Conservation (phyloP, 2,797 vertebrate species). For the Eremophila alpestris region DNA sequence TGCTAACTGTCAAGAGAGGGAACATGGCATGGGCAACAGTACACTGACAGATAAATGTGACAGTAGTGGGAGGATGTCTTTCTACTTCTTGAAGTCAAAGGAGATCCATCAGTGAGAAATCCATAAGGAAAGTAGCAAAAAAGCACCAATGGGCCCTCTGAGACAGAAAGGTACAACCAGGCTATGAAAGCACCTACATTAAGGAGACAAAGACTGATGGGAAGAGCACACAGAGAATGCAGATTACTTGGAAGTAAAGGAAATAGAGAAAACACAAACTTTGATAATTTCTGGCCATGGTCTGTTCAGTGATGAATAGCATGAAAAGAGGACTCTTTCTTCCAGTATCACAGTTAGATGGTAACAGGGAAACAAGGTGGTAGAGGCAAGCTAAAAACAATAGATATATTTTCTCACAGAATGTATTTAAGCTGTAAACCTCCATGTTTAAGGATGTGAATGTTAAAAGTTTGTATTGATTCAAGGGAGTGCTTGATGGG, state of each 20-base stretch:
- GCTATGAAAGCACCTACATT: not conserved
- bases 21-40: not conserved
- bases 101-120: not conserved
- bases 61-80: not conserved
- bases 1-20: not conserved
- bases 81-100: not conserved
- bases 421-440: not conserved
- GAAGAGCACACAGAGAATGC: not conserved
- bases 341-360: not conserved
- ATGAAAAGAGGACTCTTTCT: not conserved
- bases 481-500: not conserved
- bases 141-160: not conserved
- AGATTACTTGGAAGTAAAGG: not conserved
- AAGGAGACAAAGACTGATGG: not conserved
- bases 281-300: not conserved
- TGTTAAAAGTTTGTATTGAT: not conserved
- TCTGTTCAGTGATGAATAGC: not conserved
- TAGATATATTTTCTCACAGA: rapidly evolving
- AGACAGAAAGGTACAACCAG: not conserved
- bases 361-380: not conserved
- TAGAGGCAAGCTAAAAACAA: not conserved
- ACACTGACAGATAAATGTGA: not conserved
- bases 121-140: not conserved
- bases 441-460: not conserved
- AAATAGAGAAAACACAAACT: not conserved